phyloP scores from a whole-genome alignment of 2,113 vertebrate species.

The Ciconia maguari region DNA sequence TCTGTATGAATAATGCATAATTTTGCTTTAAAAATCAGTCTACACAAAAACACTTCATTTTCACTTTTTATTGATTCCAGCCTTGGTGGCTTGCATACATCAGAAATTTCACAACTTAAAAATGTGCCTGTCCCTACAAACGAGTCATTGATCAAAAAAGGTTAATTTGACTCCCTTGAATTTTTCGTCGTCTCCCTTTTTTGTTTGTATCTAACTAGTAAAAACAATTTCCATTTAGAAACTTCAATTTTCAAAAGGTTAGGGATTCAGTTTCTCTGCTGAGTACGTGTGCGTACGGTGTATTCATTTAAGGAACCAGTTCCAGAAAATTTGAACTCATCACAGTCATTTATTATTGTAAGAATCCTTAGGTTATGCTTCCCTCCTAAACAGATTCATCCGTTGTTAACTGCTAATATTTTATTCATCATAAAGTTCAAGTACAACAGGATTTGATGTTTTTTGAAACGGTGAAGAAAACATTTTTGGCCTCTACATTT shows the following conservation, averaged over 20 bases:
- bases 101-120: slow-evolving; percentile 46
- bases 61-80: slow-evolving; percentile 30
- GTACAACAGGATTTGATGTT: neutral
- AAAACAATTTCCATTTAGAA: slow-evolving; percentile 19
- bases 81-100: neutral
- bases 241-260: neutral
- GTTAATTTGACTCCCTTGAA: slow-evolving; percentile 39
- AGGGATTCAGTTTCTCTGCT: neutral
- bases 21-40: slow-evolving; percentile 17
- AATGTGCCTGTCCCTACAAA: neutral
- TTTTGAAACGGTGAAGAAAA: neutral
- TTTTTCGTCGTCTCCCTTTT: slow-evolving; percentile 5
- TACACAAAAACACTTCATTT: slow-evolving; percentile 35
- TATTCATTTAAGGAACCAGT: neutral
- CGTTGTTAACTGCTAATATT: neutral
- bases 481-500: neutral
- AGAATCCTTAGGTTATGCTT: neutral
- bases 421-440: neutral
- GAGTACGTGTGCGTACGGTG: neutral
- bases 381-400: neutral
- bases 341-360: neutral
- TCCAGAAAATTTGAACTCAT: neutral
- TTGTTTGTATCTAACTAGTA: neutral
- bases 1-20: slow-evolving; percentile 40
- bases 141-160: neutral